Percentiles rank a stretch among this genome's conserved stretches.
Conservation (phyloP, 1,140 invertebrate genomes). For the Nasonia vitripennis region DNA sequence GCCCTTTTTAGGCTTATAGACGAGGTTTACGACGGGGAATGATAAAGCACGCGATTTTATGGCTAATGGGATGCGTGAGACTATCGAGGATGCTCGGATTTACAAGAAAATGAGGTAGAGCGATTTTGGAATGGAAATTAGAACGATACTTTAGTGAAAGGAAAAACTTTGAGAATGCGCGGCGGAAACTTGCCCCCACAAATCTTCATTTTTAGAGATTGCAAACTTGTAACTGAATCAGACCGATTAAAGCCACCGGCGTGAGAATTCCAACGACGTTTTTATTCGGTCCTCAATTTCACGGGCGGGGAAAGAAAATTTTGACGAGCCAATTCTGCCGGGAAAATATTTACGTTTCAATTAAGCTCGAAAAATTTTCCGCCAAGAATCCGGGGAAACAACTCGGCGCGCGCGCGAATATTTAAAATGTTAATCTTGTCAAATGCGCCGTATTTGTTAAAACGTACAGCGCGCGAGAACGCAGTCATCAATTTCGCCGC, state of each 20-base stretch:
- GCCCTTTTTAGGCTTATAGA: not conserved
- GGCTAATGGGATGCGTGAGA: not conserved
- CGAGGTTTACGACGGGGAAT: not conserved
- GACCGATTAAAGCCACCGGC: not conserved
- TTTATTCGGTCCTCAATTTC: too few relatives aligned
- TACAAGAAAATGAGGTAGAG: not conserved
- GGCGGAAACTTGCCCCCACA: not conserved
- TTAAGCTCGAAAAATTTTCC: not conserved
- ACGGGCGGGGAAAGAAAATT: too few relatives aligned
- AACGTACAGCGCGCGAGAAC: not conserved
- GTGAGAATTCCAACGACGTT: not conserved
- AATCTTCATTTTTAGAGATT: conserved; percentile 6
- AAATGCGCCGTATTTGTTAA: conserved; percentile 21
- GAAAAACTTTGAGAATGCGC: too few relatives aligned
- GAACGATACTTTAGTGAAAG: not conserved
- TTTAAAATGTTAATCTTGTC: conserved; percentile 17
- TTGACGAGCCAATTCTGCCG: too few relatives aligned
- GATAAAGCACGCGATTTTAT: not conserved
- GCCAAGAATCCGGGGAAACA: not conserved
- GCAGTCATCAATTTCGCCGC: conserved; percentile 16
- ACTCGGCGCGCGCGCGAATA: not conserved
- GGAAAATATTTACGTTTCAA: not conserved
- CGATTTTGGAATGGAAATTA: not conserved
- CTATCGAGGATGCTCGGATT: not conserved
- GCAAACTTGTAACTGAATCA: not conserved